Base-by-base conservation (phyloP, 2,113 vertebrate genomes). In the Larimichthys crocea region DNA sequence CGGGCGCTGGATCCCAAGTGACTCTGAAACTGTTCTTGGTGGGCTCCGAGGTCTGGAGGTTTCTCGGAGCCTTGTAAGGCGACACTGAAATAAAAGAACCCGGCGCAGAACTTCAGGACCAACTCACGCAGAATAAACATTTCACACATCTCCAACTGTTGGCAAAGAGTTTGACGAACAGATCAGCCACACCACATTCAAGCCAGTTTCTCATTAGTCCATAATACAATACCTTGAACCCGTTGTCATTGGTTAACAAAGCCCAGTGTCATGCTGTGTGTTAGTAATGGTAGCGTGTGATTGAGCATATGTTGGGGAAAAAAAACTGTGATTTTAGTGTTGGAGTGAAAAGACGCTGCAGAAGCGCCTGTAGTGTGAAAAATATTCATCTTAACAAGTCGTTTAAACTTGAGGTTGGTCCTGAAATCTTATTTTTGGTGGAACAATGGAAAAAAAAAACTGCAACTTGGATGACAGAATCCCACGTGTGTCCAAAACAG, bases 41-140 rank as follows among this genome's bases (percentile, higher is more conserved):
- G 46, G 98, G 95, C 84, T 99, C 97, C 16, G 98, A 99, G 76
- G 97, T 99, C 93, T 95, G 96, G 60, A 99, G 94, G 93, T 99
- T 99, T 91, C 96, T 94, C 69, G 98, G 98, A 2, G 97, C 93
- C 85, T 99, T 99, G 91, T 93, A 99, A 10, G 95, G 96, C 52
- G 98, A 97, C 8, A 96, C 98, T 99, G 90, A 20, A 92, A 73
- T 20, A 70, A 8, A 88, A 89, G 55, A 88, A 86, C 48, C 57
- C 5, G 19, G 20, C 44, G 10, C 61, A 50, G 63, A 63, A 81
- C 31, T 70, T 92, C 74, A 91, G 74, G 64, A 90, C 57, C 76
- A 71, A 75, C 64, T 50, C 6, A 31, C 20, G 3, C 24, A 49
- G 19, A 52, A 24, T 20, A 3, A n/a, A 31, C 65, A 48, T 4